Percentiles rank a stretch among this genome's conserved stretches.
Conservation (phyloP, 2,888 invertebrate species). For the Cremastobaeus sp. region DNA sequence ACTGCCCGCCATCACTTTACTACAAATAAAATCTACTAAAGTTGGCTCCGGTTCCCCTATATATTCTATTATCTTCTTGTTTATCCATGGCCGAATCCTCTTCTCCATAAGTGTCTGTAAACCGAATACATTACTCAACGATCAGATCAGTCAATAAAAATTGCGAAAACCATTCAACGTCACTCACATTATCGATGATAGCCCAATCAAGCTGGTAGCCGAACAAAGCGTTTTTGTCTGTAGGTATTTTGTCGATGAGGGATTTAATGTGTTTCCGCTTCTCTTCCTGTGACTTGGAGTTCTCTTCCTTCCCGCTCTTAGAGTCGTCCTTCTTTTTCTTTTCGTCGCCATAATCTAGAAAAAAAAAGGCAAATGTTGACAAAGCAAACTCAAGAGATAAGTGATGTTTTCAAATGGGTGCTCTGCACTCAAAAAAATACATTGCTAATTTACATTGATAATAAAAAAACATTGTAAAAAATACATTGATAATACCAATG, state of each 20-base stretch:
- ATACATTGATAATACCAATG: too few relatives aligned
- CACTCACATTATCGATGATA: conserved; percentile 85
- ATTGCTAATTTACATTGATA: conserved; percentile 20
- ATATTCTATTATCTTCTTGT: conserved; percentile 99
- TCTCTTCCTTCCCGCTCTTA: conserved; percentile 82
- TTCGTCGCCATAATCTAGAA: conserved; percentile 82
- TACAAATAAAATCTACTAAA: conserved; percentile 99
- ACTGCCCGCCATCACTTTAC: conserved; percentile 96
- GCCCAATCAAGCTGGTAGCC: conserved; percentile 95
- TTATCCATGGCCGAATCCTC: conserved; percentile 99
- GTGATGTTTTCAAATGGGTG: too few relatives aligned
- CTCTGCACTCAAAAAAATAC: too few relatives aligned
- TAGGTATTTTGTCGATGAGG: conserved; percentile 98
- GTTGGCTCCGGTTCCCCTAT: conserved; percentile 99
- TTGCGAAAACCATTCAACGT: too few relatives aligned
- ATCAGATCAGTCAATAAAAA: background rate
- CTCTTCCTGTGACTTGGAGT: conserved; percentile 90
- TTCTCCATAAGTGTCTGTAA: conserved; percentile 91
- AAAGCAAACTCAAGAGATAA: too few relatives aligned
- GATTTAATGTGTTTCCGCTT: conserved; percentile 97
- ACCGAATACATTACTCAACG: background rate
- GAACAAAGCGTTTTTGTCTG: conserved; percentile 97
- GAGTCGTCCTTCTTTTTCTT: conserved; percentile 79
- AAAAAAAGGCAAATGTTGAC: too few relatives aligned
- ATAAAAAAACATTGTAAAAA: background rate